Base-by-base conservation (phyloP, 2,113 vertebrate species). In the Anolis carolinensis region DNA sequence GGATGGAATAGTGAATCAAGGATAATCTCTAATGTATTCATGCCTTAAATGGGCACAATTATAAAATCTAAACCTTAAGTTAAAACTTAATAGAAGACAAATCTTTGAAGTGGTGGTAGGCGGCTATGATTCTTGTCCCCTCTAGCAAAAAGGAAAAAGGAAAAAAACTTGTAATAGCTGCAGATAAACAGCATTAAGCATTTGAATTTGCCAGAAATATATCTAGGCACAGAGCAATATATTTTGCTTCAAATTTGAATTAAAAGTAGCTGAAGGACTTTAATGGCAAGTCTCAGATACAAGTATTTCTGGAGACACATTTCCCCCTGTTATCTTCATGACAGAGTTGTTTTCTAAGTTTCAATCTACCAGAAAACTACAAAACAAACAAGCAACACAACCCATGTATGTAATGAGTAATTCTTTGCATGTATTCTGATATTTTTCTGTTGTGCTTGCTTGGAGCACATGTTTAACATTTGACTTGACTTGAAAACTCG, bases 71-170 rank as follows among this genome's bases (percentile, higher is more conserved):
- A 94, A 94, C 84, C 89, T 90, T 89, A 89, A 87, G 90, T 75
- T 83, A 93, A 92, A 93, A 92, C 93, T 92, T 92, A 89, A 94
- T 89, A 79, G 90, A 90, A 93, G 84, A 90, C 63, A 94, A 89
- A 94, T 95, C 87, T 96, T 95, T 95, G 91, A 95, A 95, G 91
- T 93, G 63, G 75, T 93, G 90, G 83, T 88, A 87, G 94, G 88
- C 92, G 52, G 85, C 83, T 90, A 95, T 93, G 83, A 87, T 86
- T 93, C 90, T 93, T 94, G 89, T 93, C 85, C 90, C 94, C 87
- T 92, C 92, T 87, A 95, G 90, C 89, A 92, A 89, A 91, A 92
- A 84, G 86, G 82, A 87, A 91, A 82, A 87, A 87, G 84, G 86
- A 90, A 81, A 86, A 25, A 25, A 65, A 70, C 72, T 91, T 92